Base-by-base conservation (phyloP, 2,113 vertebrate genomes). In the Piprites chloris region DNA sequence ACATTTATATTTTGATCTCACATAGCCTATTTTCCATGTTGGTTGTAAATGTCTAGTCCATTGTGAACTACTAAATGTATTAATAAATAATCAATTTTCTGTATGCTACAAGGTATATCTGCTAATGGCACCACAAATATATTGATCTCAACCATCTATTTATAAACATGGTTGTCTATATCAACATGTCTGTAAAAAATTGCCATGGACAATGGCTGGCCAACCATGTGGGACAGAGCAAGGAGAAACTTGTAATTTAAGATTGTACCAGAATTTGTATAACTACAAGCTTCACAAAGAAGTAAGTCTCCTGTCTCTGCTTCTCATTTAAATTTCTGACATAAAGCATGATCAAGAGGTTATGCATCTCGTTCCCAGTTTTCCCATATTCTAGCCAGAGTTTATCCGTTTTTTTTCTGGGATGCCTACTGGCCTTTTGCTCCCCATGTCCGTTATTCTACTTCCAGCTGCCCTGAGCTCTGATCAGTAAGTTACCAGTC, bases 401-500 rank as follows among this genome's bases (percentile, higher is more conserved):
- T 65, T 91, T 47, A 73, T n/a, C 33, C 77, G 49, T 21, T 23
- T 58, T 74, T 6, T 79, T 81, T 87, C 19, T 61, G 26, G 32
- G 9, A 19, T 61, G 28, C 37, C 65, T 85, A 33, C 58, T 77
- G 62, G 55, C 16, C 33, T 85, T 89, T 28, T 28, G 59, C 28
- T 76, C 44, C 67, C 49, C 2, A 2, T 76, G 71, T 69, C 59
- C 56, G 84, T 96, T 91, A 68, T 88, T 89, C 67, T 44, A 85
- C 37, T 78, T 89, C 46, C 89, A 94, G 63, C 63, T 96, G 87
- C 85, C 56, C 83, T 78, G 76, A 93, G 81, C 12, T 53, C 39
- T 56, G 77, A 87, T 93, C 82, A 89, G 30, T 96, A 93, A 87
- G 56, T 83, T 78, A 74, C 63, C 67, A 92, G 49, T 37, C 85